Evolutionary conservation across 1,140 invertebrate species (phyloP).

Genomic region (Drosophila jambulina): DNA sequence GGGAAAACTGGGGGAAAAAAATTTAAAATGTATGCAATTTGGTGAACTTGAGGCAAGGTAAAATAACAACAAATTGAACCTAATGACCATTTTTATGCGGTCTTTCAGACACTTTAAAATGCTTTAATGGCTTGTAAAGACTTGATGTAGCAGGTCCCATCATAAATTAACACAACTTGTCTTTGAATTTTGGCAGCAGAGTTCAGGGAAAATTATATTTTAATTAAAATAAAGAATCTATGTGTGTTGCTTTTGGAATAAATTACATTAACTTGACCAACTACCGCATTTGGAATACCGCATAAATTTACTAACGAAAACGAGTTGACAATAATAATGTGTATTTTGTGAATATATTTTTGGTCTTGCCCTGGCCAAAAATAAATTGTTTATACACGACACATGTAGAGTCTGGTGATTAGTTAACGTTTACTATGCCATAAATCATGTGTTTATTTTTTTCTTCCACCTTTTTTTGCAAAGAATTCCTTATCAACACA

Average conservation of each 20-base stretch:
- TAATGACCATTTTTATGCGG: slow-evolving; percentile 35
- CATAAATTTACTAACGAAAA: slow-evolving; percentile 47
- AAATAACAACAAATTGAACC: slow-evolving; percentile 33
- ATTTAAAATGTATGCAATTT: slow-evolving; percentile 25
- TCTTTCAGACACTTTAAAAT: slow-evolving; percentile 46
- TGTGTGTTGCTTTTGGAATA: slow-evolving; percentile 52
- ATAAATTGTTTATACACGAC: slow-evolving; percentile 42
- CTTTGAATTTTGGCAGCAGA: slow-evolving; percentile 17
- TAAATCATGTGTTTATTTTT: slow-evolving; percentile 40
- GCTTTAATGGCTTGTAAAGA: slow-evolving; percentile 58
- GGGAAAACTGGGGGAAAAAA: background rate
- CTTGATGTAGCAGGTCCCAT: slow-evolving; percentile 30
- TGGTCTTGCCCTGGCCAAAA: slow-evolving; percentile 41
- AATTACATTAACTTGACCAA: slow-evolving; percentile 42
- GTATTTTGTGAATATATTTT: slow-evolving; percentile 26
- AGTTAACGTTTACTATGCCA: slow-evolving; percentile 44
- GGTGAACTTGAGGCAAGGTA: slow-evolving; percentile 67
- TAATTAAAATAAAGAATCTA: slow-evolving; percentile 2
- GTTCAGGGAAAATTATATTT: background rate
- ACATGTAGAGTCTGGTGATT: slow-evolving; percentile 32
- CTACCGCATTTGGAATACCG: slow-evolving; percentile 39
- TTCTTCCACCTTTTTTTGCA: slow-evolving; percentile 4
- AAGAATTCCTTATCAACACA: slow-evolving; percentile 50
- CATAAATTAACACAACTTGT: slow-evolving; percentile 44
- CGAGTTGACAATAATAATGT: slow-evolving; percentile 45